Conservation (phyloP, 2,113 vertebrate species). For the Pontoporia blainvillei region DNA sequence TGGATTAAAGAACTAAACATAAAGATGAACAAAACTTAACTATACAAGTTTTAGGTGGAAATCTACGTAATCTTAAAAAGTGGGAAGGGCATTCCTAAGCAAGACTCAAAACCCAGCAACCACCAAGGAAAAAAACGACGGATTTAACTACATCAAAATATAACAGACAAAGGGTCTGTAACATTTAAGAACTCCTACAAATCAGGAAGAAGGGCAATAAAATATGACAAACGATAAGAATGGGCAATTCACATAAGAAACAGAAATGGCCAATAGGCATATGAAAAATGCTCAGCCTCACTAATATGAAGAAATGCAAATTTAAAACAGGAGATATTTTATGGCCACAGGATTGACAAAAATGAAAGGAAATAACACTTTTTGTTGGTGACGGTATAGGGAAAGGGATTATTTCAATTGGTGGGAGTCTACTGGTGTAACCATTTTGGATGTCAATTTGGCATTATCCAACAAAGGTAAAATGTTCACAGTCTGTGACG, state of each 20-base stretch:
- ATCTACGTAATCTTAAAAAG: not conserved
- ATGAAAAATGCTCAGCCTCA: not conserved
- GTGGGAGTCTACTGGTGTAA: not conserved
- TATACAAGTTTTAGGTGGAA: not conserved
- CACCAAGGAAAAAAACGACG: not conserved
- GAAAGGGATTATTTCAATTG: not conserved
- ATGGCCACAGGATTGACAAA: not conserved
- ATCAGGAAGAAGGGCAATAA: not conserved
- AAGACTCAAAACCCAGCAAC: slow-evolving; percentile 12
- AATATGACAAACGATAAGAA: not conserved
- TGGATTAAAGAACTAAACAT: not conserved
- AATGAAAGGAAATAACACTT: not conserved
- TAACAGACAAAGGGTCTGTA: not conserved
- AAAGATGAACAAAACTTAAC: slow-evolving; percentile 8
- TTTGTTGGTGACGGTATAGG: not conserved
- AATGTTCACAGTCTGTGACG: not conserved
- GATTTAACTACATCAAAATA: not conserved
- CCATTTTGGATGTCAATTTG: not conserved
- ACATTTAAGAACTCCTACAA: not conserved
- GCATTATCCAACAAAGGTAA: not conserved
- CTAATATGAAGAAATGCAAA: not conserved
- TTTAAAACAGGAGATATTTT: not conserved
- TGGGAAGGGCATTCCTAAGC: not conserved
- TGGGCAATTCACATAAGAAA: not conserved
- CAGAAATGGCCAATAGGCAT: not conserved